Evolutionary conservation across 2,797 vertebrate genomes (phyloP).

Genomic region (Numenius phaeopus): DNA sequence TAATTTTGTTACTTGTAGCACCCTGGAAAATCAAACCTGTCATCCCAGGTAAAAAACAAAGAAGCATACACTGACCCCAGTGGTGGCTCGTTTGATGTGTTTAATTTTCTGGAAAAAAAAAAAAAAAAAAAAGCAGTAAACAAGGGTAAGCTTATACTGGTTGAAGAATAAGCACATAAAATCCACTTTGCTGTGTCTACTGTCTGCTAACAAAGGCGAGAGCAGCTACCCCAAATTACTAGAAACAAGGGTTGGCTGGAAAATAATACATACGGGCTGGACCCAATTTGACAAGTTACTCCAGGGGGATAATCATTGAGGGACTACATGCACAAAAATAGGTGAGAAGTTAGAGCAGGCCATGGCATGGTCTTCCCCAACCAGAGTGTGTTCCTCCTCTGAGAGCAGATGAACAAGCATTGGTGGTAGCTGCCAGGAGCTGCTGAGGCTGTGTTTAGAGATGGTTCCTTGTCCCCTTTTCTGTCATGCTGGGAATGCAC

Average conservation of each 20-base stretch:
- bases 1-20: background rate
- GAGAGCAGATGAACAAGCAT: rapidly evolving
- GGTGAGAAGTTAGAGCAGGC: background rate
- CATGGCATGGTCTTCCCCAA: background rate
- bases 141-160: background rate
- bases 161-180: background rate
- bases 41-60: background rate
- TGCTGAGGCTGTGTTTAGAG: background rate
- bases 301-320: background rate
- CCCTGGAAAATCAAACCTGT: background rate
- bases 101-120: background rate
- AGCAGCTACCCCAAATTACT: background rate
- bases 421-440: background rate
- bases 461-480: background rate
- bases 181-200: background rate
- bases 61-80: background rate
- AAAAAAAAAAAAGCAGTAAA: background rate
- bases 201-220: no score
- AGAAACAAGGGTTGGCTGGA: background rate
- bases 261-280: rapidly evolving
- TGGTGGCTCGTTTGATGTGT: background rate
- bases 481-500: background rate
- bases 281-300: background rate
- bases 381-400: background rate
- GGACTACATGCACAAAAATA: background rate